Conservation (phyloP, 2,888 invertebrate genomes). For the Deroplatys truncata region DNA sequence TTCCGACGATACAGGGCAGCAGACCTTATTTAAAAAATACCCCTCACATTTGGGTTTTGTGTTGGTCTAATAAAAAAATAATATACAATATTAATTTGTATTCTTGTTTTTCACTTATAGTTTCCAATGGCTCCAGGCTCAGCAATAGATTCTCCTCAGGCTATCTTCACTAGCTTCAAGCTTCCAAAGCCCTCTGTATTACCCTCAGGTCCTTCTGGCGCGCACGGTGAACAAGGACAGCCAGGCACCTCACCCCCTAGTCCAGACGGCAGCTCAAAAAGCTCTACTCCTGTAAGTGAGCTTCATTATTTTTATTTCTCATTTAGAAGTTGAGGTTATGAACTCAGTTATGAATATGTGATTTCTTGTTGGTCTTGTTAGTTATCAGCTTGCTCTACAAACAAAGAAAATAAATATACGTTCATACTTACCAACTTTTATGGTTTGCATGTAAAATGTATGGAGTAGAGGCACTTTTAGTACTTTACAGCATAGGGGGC, state of each 20-base stretch:
- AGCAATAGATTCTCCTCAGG: slow-evolving; percentile 69
- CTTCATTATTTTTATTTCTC: neutral
- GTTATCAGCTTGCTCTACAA: too few relatives aligned
- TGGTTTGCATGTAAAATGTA: too few relatives aligned
- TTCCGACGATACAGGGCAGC: too few relatives aligned
- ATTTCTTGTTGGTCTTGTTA: too few relatives aligned
- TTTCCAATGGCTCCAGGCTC: slow-evolving; percentile 30
- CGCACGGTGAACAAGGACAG: slow-evolving; percentile 20
- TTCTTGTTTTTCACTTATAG: slow-evolving; percentile 1
- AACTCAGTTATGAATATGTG: too few relatives aligned
- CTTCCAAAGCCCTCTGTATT: slow-evolving; percentile 62
- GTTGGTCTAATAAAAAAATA: too few relatives aligned
- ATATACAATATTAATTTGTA: neutral
- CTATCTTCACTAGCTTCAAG: slow-evolving; percentile 90
- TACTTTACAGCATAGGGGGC: too few relatives aligned
- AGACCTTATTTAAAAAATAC: too few relatives aligned
- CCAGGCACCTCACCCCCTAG: slow-evolving; percentile 29
- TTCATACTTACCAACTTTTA: too few relatives aligned
- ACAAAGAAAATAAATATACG: neutral
- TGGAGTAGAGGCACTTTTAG: too few relatives aligned
- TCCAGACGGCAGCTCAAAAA: slow-evolving; percentile 29
- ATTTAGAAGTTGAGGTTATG: too few relatives aligned
- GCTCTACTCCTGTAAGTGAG: slow-evolving; percentile 32
- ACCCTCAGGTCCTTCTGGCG: slow-evolving; percentile 17
- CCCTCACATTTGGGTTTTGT: too few relatives aligned